Evolutionary conservation across 2,888 invertebrate species (phyloP), one percentile per base, ranked within the genome.

Genomic region (Ganaspis brasiliensis): DNA sequence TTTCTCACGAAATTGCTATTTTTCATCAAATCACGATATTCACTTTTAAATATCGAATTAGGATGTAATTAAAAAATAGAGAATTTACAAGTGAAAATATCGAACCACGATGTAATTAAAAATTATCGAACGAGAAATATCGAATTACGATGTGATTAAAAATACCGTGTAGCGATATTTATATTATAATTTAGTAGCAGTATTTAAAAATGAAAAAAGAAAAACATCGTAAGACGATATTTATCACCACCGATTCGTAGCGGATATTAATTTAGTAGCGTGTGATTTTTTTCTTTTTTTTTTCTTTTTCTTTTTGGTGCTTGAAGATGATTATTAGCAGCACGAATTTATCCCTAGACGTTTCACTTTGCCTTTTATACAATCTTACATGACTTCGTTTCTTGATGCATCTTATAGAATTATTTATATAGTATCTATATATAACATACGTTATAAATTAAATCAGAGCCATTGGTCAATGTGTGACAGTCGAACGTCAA

Each of bases 361-460:
- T 74, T 56, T 49, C 49, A 79, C 52, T 79, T 61, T 73, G 35
- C 72, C 72, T 55, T 56, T 55, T 70, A 73, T 79, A 70, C 67
- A 80, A 73, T 75, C 61, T 63, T 78, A 75, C 76, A 73, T 82
- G 81, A 83, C 82, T 83, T 81, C 76, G 76, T 83, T 84, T 82
- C 71, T 80, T 63, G 70, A 80, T 59, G 35, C 72, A 78, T 81
- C 24, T 45, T 49, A 40, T 61, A 61, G 61, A 61, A 35, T 67
- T 67, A 67, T 45, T 45, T 84, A 84, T 85, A 83, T 85, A 86
- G 86, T 87, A 86, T 84, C 79, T 86, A 87, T 87, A 87, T 84
- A 86, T 88, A 88, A 88, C 84, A 85, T 82, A 85, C 80, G 84
- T 87, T 88, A 84, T 83, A 84, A 84, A 81, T 85, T 85, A 85